These are phyloP conservation scores for Linyphia triangularis DNA, from an alignment of 2,888 invertebrate species.

Conservation along the genomic window DNA sequence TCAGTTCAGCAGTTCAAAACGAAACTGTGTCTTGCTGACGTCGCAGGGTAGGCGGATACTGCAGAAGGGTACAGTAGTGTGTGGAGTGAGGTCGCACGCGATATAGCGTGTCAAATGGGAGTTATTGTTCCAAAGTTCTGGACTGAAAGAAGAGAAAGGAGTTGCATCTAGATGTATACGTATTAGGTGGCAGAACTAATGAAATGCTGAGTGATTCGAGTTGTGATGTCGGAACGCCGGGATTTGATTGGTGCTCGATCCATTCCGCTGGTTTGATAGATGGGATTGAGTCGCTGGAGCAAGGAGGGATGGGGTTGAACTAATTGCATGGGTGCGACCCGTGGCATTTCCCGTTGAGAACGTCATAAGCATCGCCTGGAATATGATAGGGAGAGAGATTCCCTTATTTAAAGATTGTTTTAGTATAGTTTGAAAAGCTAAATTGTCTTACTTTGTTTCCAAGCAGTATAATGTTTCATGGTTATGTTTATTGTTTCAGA, in stretches of 20 bases:
- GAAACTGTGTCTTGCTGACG: constrained; percentile 17
- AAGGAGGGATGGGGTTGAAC: constrained; percentile 18
- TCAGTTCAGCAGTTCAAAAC: not conserved
- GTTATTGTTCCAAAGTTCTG: constrained; percentile 27
- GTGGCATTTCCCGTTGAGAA: too few relatives aligned
- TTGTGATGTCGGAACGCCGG: not conserved
- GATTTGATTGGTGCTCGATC: constrained; percentile 53
- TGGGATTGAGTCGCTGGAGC: constrained; percentile 23
- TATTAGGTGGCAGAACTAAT: constrained; percentile 56
- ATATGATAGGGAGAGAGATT: too few relatives aligned
- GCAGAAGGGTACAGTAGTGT: constrained; percentile 6
- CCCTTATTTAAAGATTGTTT: too few relatives aligned
- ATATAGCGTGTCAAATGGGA: constrained; percentile 59
- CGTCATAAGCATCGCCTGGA: too few relatives aligned
- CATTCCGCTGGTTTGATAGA: constrained; percentile 32
- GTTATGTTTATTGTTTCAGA: too few relatives aligned
- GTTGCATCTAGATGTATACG: constrained; percentile 1
- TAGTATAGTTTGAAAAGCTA: too few relatives aligned
- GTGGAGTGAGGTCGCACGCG: constrained; percentile 56
- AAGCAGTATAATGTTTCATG: too few relatives aligned
- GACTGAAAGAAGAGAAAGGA: constrained; percentile 37
- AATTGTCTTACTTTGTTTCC: too few relatives aligned
- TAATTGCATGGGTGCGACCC: constrained; percentile 27
- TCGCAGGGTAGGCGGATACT: not conserved
- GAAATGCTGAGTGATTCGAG: constrained; percentile 65